Percentiles rank a stretch among this genome's conserved stretches.
phyloP scores from a whole-genome alignment of 1,140 invertebrate species.

The Danaus melanippus region DNA sequence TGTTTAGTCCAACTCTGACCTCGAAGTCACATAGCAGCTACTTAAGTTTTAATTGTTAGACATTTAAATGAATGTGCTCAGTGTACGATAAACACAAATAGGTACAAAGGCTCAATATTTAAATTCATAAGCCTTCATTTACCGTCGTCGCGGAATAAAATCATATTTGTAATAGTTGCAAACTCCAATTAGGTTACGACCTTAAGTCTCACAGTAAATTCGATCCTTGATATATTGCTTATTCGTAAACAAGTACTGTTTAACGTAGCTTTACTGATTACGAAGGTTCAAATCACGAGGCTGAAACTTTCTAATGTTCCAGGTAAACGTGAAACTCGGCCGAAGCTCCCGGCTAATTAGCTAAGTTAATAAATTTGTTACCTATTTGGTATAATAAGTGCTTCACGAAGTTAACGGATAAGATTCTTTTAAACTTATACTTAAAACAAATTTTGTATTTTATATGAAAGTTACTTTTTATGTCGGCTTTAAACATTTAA shows the following conservation, averaged over 20 bases:
- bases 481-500: slow-evolving; percentile 11
- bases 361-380: slow-evolving; percentile 65
- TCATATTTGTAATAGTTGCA: no score
- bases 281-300: slow-evolving; percentile 43
- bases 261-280: slow-evolving; percentile 27
- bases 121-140: no score
- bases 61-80: no score
- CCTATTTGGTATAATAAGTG: slow-evolving; percentile 63
- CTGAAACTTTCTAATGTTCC: slow-evolving; percentile 41
- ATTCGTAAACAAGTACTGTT: slow-evolving; percentile 16
- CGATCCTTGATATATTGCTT: background rate
- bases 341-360: slow-evolving; percentile 49
- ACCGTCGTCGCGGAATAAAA: no score
- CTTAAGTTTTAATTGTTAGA: no score
- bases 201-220: background rate
- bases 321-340: slow-evolving; percentile 54
- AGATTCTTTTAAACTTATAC: slow-evolving; percentile 27
- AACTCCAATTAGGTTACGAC: no score
- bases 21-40: no score
- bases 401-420: slow-evolving; percentile 31
- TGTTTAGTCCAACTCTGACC: no score
- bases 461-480: slow-evolving; percentile 11
- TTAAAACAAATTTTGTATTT: slow-evolving; percentile 16
- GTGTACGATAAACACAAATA: no score
- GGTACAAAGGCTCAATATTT: no score